These are phyloP conservation scores for Mimachlamys varia DNA, from an alignment of 2,888 invertebrate species.

Conservation along the genomic window DNA sequence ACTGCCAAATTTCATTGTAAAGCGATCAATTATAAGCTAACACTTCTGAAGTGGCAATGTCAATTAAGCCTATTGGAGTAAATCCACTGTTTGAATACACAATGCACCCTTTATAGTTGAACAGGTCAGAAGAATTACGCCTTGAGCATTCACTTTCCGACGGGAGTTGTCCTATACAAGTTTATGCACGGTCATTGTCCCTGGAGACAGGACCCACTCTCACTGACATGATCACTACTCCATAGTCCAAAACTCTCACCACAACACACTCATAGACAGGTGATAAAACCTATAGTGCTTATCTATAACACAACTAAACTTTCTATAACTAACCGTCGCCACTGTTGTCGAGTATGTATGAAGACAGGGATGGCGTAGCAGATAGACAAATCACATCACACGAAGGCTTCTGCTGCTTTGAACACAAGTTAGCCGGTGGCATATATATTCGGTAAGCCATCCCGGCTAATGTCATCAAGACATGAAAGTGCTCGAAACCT, in stretches of 20 bases:
- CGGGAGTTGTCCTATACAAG: neutral
- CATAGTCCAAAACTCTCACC: neutral
- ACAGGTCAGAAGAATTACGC: neutral
- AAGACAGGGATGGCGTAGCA: neutral
- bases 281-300: neutral
- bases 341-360: neutral
- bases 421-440: constrained; percentile 1
- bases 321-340: neutral
- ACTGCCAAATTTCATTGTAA: neutral
- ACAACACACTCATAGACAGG: neutral
- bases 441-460: constrained; percentile 28
- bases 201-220: neutral
- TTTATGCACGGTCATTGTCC: neutral
- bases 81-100: constrained; percentile 12
- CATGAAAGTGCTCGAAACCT: neutral
- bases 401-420: neutral
- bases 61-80: constrained; percentile 9
- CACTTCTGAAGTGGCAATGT: neutral
- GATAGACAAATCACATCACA: neutral
- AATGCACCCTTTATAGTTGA: constrained; percentile 7
- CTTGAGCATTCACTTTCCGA: neutral
- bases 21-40: neutral
- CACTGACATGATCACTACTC: neutral
- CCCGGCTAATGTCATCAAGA: neutral
- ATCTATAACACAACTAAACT: neutral